These are phyloP conservation scores for Catharus fuscescens DNA, from an alignment of 2,113 vertebrate genomes.

Conservation along the genomic window DNA sequence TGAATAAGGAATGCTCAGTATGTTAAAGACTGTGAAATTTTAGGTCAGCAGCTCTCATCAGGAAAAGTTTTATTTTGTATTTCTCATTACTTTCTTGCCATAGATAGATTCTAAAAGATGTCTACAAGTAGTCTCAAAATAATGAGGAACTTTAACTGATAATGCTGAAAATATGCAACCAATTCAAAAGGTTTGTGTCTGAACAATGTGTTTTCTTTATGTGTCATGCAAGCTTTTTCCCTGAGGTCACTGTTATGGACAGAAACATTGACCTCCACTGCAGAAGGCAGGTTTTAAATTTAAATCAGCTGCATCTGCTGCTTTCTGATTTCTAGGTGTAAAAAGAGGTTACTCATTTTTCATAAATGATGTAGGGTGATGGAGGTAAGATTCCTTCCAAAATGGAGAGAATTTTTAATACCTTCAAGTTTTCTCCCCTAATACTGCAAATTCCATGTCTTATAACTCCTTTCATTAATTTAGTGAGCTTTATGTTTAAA, in stretches of 20 bases:
- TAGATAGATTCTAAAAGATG: neutral
- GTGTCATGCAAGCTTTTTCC: neutral
- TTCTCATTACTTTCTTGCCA: neutral
- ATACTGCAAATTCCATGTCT: neutral
- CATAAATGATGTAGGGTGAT: neutral
- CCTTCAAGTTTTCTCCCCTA: neutral
- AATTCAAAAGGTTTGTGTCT: neutral
- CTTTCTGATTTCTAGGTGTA: neutral
- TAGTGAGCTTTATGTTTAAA: neutral
- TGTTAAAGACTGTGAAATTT: neutral
- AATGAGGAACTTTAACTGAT: slow-evolving; percentile 4
- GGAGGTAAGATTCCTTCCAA: neutral
- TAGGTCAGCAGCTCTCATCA: neutral
- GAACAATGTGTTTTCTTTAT: neutral
- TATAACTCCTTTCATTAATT: neutral
- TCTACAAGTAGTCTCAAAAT: slow-evolving; percentile 46
- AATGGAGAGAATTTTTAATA: neutral
- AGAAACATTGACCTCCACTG: neutral
- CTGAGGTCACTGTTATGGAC: neutral
- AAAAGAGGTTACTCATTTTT: neutral
- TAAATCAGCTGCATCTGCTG: neutral
- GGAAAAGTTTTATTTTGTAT: slow-evolving; percentile 2
- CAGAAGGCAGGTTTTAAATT: neutral
- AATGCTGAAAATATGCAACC: neutral
- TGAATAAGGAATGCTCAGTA: neutral